Percentiles rank a stretch among this genome's conserved stretches.
phyloP scores from a whole-genome alignment of 1,140 invertebrate genomes.

The Prorops nasuta region DNA sequence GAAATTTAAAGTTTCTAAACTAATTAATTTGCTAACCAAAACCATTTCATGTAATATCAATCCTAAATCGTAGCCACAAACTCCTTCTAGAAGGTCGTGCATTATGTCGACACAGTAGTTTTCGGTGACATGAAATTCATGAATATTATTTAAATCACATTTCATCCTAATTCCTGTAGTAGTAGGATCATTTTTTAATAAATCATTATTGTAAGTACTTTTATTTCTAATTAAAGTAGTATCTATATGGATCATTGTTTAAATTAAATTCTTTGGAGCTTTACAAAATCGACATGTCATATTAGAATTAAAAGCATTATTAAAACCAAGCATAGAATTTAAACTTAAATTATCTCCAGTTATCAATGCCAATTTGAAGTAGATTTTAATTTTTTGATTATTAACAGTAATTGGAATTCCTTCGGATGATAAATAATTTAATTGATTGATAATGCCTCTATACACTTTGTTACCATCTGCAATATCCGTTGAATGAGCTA shows the following conservation, averaged over 20 bases:
- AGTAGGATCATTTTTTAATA: slow-evolving; percentile 18
- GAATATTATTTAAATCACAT: neutral
- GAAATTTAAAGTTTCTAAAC: slow-evolving; percentile 4
- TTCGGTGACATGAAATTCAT: neutral
- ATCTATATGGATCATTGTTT: neutral
- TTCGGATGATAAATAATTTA: too few species aligned
- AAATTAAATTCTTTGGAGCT: neutral
- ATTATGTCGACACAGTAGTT: neutral
- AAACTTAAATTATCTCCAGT: neutral
- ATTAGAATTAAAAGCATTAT: neutral
- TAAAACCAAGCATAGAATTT: neutral
- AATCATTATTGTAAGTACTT: neutral
- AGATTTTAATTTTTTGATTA: too few species aligned
- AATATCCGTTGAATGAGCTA: too few species aligned
- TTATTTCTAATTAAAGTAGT: neutral
- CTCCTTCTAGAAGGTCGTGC: neutral
- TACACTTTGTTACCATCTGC: too few species aligned
- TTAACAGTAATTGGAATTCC: too few species aligned
- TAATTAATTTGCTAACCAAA: slow-evolving; percentile 14
- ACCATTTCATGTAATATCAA: slow-evolving; percentile 14
- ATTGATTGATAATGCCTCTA: too few species aligned
- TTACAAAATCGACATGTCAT: neutral
- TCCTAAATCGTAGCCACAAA: neutral
- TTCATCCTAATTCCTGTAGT: neutral
- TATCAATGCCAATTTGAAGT: neutral